Conservation (phyloP, 2,888 invertebrate species). For the Spisula subtruncata region DNA sequence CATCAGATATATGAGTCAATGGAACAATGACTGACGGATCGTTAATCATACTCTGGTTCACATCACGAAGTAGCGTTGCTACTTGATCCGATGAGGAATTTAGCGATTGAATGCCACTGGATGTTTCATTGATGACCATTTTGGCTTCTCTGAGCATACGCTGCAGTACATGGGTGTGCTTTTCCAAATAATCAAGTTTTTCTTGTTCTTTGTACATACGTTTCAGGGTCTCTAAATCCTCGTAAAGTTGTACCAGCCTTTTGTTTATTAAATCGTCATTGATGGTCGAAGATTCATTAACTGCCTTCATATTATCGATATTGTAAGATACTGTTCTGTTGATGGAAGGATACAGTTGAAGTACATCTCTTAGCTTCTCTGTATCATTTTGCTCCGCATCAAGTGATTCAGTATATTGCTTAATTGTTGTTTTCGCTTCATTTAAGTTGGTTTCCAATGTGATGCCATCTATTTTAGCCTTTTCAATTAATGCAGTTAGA, state of each 20-base stretch:
- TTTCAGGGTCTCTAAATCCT: background rate
- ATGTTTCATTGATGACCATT: background rate
- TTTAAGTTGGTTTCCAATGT: background rate
- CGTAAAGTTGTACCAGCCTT: background rate
- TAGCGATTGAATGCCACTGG: background rate
- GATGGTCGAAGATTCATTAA: background rate
- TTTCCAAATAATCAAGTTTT: slow-evolving; percentile 47
- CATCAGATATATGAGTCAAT: background rate
- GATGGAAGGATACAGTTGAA: background rate
- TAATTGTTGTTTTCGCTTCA: background rate
- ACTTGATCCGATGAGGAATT: background rate
- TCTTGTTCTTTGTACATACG: slow-evolving; percentile 23
- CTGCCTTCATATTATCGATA: background rate
- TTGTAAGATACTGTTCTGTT: background rate
- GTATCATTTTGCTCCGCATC: background rate
- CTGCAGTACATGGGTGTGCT: background rate
- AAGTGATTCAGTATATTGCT: background rate
- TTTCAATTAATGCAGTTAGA: background rate
- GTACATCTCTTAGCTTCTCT: background rate
- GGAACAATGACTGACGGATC: slow-evolving; percentile 10
- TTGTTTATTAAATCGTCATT: background rate
- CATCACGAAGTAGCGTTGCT: background rate
- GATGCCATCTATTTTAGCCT: background rate
- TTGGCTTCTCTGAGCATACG: background rate
- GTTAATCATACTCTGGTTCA: background rate